These are phyloP conservation scores for Drosophila koepferae DNA, from an alignment of 2,888 invertebrate genomes.

Conservation along the genomic window DNA sequence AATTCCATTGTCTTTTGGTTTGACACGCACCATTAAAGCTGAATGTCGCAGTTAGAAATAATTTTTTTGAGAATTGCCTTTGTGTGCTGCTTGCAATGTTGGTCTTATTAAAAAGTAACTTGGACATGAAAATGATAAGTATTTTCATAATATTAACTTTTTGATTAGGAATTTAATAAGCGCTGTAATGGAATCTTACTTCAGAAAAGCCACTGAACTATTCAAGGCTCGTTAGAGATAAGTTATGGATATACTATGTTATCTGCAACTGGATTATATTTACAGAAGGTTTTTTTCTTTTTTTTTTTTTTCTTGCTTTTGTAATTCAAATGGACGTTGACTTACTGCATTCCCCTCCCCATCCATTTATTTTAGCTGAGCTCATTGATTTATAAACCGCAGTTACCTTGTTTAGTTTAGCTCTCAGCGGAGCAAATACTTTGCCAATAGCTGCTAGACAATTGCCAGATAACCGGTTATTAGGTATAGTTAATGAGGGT, in stretches of 20 bases:
- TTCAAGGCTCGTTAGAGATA: slow-evolving; percentile 37
- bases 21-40: slow-evolving; percentile 62
- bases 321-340: slow-evolving; percentile 2
- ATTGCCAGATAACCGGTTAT: slow-evolving; percentile 52
- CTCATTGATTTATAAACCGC: slow-evolving; percentile 37
- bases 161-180: slow-evolving; percentile 13
- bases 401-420: slow-evolving; percentile 19
- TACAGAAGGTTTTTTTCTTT: neutral
- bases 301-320: neutral
- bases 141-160: slow-evolving; percentile 7
- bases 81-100: neutral
- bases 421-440: slow-evolving; percentile 6
- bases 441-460: slow-evolving; percentile 15
- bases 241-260: slow-evolving; percentile 19
- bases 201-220: slow-evolving; percentile 37
- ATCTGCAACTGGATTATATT: slow-evolving; percentile 3
- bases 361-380: slow-evolving; percentile 14
- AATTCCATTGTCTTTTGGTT: slow-evolving; percentile 36
- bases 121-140: slow-evolving; percentile 12
- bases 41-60: slow-evolving; percentile 25
- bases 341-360: slow-evolving; percentile 7
- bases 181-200: slow-evolving; percentile 18
- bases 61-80: slow-evolving; percentile 19
- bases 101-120: slow-evolving; percentile 1
- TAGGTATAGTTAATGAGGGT: slow-evolving; percentile 16